A percentile compares a stretch with the other conserved stretches of the same genome.
phyloP scores from a whole-genome alignment of 2,888 invertebrate species.

The Aquatica leii region DNA sequence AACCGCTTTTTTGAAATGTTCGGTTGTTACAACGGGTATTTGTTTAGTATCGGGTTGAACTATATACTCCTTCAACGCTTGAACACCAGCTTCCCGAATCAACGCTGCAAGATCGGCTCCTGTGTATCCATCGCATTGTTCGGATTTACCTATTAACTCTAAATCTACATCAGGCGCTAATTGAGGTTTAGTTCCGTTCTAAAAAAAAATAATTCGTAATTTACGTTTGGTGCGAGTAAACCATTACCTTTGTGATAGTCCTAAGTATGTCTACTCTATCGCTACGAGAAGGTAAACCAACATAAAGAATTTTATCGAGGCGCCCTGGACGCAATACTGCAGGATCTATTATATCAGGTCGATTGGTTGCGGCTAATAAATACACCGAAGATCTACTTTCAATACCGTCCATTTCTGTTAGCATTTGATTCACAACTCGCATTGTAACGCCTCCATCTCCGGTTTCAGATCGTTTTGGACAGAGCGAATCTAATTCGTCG shows the following conservation, averaged over 20 bases:
- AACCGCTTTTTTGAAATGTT: slow-evolving; percentile 82
- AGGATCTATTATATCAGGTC: slow-evolving; percentile 96
- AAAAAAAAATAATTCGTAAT: slow-evolving; percentile 40
- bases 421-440: slow-evolving; percentile 94
- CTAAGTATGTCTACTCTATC: slow-evolving; percentile 89
- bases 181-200: slow-evolving; percentile 82
- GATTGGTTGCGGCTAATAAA: slow-evolving; percentile 94
- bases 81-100: slow-evolving; percentile 85
- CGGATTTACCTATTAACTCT: slow-evolving; percentile 71
- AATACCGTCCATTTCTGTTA: slow-evolving; percentile 99
- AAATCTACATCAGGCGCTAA: slow-evolving; percentile 81
- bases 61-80: slow-evolving; percentile 81
- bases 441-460: slow-evolving; percentile 77
- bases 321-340: slow-evolving; percentile 91
- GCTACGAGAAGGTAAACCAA: slow-evolving; percentile 81
- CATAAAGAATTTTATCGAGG: slow-evolving; percentile 88
- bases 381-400: slow-evolving; percentile 92
- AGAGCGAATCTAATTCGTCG: slow-evolving; percentile 96
- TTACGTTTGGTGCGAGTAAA: no score
- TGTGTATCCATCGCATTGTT: slow-evolving; percentile 79
- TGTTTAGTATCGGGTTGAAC: slow-evolving; percentile 61
- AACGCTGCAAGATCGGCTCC: slow-evolving; percentile 95
- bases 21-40: slow-evolving; percentile 67
- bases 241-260: slow-evolving; percentile 82
- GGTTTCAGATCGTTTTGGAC: slow-evolving; percentile 85